Base-by-base conservation (phyloP, 2,888 invertebrate species). In the Nemotelus nigrinus region DNA sequence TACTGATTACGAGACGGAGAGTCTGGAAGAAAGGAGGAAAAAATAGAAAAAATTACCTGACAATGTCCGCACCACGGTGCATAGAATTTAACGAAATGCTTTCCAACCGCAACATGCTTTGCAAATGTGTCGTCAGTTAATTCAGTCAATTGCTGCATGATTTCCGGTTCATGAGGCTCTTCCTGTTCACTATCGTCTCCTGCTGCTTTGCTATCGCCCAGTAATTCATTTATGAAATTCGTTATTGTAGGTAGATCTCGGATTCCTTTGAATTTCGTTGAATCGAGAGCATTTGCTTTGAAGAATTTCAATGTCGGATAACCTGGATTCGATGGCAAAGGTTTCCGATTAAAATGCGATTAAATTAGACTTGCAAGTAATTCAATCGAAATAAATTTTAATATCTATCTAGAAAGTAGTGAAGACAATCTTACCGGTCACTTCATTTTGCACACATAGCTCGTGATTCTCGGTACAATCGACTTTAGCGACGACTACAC, bases 61-160 rank as follows among this genome's bases (percentile, higher is more conserved):
- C 96, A 96, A 83, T 94, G 94, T 77, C 93, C 90, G 86, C 97
- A 97, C 97, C 97, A 97, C 0, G 97, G 96, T 0, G 95, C 95
- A 88, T 93, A 97, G 86, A 97, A 97, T 88, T 96, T 96, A 3
- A 97, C 89, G 85, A 97, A 97, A 86, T 95, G 94, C 82, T 93
- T 92, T 67, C 96, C 96, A 65, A 85, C 89, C 1, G 91, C 89
- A 0, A 95, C 88, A 84, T 92, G 92, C 82, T 92, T 91, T 80
- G 92, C 91, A 83, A 95, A 94, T 79, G 90, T 93, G 39, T 93
- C 91, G 82, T 94, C 94, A 55, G 91, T 93, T 44, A 96, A 88
- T 83, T 94, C 93, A 25, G 92, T 88, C 82, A 95, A 88, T 78
- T 44, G 43, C 50, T 79, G 79, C 8, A 65, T 50, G 8, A 72